Evolutionary conservation across 2,888 invertebrate genomes (phyloP).

Genomic region (Caenorhabditis zanzibari): DNA sequence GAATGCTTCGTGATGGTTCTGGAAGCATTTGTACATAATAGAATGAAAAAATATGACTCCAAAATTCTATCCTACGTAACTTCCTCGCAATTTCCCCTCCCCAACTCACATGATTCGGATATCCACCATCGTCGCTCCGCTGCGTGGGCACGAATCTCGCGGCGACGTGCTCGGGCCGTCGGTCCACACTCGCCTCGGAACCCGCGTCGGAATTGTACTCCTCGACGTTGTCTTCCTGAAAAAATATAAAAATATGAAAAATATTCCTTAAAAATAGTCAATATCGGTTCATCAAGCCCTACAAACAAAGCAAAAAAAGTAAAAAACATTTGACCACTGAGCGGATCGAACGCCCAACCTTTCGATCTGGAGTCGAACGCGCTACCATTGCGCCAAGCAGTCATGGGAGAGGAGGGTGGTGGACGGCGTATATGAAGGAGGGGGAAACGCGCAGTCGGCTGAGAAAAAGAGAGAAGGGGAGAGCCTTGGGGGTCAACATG

Average conservation of each 20-base stretch:
- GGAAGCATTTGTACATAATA: slow-evolving; percentile 6
- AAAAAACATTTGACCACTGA: slow-evolving; percentile 68
- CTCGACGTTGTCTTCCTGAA: slow-evolving; percentile 64
- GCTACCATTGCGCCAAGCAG: slow-evolving; percentile 76
- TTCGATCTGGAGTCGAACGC: slow-evolving; percentile 79
- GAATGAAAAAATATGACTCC: background rate
- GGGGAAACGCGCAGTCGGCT: background rate
- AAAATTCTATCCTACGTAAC: background rate
- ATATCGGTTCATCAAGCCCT: background rate
- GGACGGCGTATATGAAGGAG: slow-evolving; percentile 6
- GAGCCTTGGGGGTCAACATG: background rate
- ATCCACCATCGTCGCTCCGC: slow-evolving; percentile 62
- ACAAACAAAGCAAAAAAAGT: slow-evolving; percentile 21
- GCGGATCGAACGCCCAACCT: slow-evolving; percentile 78
- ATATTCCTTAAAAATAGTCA: background rate
- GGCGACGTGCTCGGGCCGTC: slow-evolving; percentile 51
- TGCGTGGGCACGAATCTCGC: slow-evolving; percentile 63
- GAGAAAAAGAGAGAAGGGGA: background rate
- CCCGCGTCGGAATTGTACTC: slow-evolving; percentile 52
- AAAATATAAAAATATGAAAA: background rate
- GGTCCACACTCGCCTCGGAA: slow-evolving; percentile 56
- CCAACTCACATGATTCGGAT: slow-evolving; percentile 55
- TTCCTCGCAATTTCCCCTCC: slow-evolving; percentile 10
- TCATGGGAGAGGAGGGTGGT: background rate
- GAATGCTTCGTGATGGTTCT: slow-evolving; percentile 50